Conservation (phyloP, 2,113 vertebrate species). For the Chitala chitala region DNA sequence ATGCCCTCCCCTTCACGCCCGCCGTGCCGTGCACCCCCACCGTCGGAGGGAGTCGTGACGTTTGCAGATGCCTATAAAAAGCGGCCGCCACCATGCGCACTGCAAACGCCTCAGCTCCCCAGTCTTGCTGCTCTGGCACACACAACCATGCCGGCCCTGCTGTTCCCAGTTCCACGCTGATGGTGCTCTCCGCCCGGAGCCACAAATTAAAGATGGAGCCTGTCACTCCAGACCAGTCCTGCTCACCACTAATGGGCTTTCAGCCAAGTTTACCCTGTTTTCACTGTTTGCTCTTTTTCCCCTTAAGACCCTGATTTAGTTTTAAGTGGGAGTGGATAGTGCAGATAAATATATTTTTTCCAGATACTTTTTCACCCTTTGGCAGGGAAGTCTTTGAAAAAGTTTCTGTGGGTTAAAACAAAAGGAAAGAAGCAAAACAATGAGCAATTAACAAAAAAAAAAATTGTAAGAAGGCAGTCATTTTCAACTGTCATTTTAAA, state of each 20-base stretch:
- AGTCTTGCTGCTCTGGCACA: neutral
- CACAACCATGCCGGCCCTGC: no score
- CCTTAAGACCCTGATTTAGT: neutral
- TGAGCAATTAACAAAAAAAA: no score
- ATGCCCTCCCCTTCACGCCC: no score
- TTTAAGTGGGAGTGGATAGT: neutral
- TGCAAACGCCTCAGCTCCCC: no score
- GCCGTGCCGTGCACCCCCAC: no score
- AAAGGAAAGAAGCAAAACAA: neutral
- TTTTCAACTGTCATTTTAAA: no score
- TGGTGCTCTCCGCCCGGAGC: neutral
- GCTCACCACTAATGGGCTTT: neutral
- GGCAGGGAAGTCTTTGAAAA: neutral
- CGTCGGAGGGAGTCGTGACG: no score
- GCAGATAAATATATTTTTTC: neutral
- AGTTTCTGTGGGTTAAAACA: neutral
- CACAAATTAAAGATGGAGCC: neutral
- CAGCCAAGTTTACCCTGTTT: neutral
- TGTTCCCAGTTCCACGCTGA: neutral
- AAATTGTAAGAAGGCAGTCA: no score
- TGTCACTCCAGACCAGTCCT: neutral
- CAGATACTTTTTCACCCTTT: neutral
- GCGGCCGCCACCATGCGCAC: no score
- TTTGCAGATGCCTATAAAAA: no score
- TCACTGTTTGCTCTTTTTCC: neutral